A percentile compares a stretch with the other conserved stretches of the same genome.
Evolutionary conservation across 2,888 invertebrate species (phyloP).

Genomic region (Scaptomyza cyrtandrae): DNA sequence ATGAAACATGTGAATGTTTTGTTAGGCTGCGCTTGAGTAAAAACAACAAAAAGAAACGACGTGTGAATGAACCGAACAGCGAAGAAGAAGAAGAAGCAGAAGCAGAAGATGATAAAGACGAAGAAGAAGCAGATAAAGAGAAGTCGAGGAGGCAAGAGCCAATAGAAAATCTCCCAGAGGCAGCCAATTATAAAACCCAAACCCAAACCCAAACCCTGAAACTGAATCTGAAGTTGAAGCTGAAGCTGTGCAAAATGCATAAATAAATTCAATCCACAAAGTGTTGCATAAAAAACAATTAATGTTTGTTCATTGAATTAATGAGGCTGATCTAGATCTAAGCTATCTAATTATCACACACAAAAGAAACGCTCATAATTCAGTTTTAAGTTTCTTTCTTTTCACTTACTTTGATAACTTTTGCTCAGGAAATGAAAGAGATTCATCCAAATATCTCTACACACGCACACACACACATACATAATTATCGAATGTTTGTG

Average conservation of each 20-base stretch:
- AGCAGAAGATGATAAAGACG: too few relatives aligned
- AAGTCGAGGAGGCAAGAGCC: neutral
- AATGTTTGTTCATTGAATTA: too few relatives aligned
- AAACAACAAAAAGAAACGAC: conserved; percentile 15
- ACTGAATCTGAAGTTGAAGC: neutral
- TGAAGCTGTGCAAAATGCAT: neutral
- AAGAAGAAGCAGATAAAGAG: neutral
- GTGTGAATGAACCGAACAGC: conserved; percentile 67
- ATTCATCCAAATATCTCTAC: too few relatives aligned
- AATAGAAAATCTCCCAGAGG: neutral
- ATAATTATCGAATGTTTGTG: too few relatives aligned
- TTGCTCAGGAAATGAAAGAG: too few relatives aligned
- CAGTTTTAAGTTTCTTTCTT: too few relatives aligned
- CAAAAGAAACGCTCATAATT: too few relatives aligned
- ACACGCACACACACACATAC: too few relatives aligned
- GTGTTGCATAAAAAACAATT: neutral
- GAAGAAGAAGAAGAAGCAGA: conserved; percentile 5
- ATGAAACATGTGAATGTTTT: conserved; percentile 32
- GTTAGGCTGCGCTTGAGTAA: conserved; percentile 62
- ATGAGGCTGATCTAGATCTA: too few relatives aligned
- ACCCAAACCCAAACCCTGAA: neutral
- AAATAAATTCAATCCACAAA: neutral
- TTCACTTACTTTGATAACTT: too few relatives aligned
- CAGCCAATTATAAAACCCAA: neutral
- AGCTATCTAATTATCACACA: too few relatives aligned